Percentiles rank a stretch among this genome's conserved stretches.
These are phyloP conservation scores for Drosophila kuntzei DNA, from an alignment of 2,888 invertebrate genomes.

Conservation along the genomic window DNA sequence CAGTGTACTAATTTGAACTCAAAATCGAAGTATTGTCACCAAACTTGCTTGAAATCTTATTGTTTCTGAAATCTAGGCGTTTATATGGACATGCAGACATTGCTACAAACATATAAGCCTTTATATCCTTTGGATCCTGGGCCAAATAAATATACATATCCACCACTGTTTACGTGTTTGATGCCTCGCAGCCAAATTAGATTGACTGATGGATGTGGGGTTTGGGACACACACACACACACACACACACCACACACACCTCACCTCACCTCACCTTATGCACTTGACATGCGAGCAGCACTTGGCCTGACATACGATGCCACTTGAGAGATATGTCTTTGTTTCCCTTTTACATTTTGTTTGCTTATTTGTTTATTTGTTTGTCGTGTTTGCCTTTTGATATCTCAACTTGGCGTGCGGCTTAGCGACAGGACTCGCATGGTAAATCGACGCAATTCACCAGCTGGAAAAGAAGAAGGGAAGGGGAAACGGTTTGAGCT, in stretches of 20 bases:
- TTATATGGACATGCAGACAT: no score
- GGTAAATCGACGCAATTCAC: slow-evolving; percentile 78
- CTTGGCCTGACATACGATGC: slow-evolving; percentile 77
- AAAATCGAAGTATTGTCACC: no score
- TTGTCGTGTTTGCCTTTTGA: slow-evolving; percentile 72
- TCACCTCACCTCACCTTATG: slow-evolving; percentile 41
- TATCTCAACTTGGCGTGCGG: slow-evolving; percentile 78
- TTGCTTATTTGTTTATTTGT: slow-evolving; percentile 68
- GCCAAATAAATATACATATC: slow-evolving; percentile 20
- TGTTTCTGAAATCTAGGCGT: no score
- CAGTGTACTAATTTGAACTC: no score
- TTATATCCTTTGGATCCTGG: no score
- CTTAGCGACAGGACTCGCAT: slow-evolving; percentile 73
- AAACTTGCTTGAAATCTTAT: no score
- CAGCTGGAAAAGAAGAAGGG: slow-evolving; percentile 24
- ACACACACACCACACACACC: neutral
- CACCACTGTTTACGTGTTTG: slow-evolving; percentile 28
- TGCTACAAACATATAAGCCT: no score
- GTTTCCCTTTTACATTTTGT: slow-evolving; percentile 64
- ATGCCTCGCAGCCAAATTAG: slow-evolving; percentile 71
- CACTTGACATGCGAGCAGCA: slow-evolving; percentile 70
- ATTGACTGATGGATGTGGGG: slow-evolving; percentile 61
- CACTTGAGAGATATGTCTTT: slow-evolving; percentile 80
- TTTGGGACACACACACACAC: slow-evolving; percentile 16
- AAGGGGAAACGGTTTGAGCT: slow-evolving; percentile 1